A percentile compares a stretch with the other conserved stretches of the same genome.
Conservation (phyloP, 2,888 invertebrate genomes). For the Myopa testacea region DNA sequence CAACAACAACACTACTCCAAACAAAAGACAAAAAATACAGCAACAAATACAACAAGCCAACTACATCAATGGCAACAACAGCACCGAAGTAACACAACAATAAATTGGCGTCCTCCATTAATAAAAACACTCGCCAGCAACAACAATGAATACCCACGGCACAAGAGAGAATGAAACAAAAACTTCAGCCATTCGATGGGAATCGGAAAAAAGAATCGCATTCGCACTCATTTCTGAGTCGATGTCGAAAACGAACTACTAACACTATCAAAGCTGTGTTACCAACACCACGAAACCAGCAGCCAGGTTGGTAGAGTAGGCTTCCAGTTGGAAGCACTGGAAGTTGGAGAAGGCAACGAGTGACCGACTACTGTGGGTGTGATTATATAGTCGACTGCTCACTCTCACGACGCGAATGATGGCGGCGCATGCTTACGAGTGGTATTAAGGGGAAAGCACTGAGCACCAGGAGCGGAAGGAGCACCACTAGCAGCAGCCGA, state of each 20-base stretch:
- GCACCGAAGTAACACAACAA: slow-evolving; percentile 17
- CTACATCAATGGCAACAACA: slow-evolving; percentile 41
- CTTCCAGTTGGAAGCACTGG: slow-evolving; percentile 25
- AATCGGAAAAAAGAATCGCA: not conserved
- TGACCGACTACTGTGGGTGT: not conserved
- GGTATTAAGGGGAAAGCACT: slow-evolving; percentile 17
- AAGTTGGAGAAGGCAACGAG: not conserved
- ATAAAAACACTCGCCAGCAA: slow-evolving; percentile 35
- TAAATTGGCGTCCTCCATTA: slow-evolving; percentile 48
- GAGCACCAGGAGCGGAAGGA: not conserved
- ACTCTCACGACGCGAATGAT: not conserved
- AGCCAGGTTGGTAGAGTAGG: no score
- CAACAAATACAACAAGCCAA: slow-evolving; percentile 17
- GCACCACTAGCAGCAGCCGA: slow-evolving; percentile 13
- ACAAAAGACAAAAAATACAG: slow-evolving; percentile 33
- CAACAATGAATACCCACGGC: not conserved
- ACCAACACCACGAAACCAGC: not conserved
- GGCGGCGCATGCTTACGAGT: slow-evolving; percentile 33
- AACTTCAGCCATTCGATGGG: slow-evolving; percentile 5
- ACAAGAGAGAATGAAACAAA: slow-evolving; percentile 18
- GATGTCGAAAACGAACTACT: not conserved
- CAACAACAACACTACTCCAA: slow-evolving; percentile 28
- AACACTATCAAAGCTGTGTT: not conserved
- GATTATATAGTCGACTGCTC: not conserved
- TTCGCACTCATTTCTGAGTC: not conserved